Evolutionary conservation across 2,888 invertebrate genomes (phyloP).

Genomic region (Eurois occulta): DNA sequence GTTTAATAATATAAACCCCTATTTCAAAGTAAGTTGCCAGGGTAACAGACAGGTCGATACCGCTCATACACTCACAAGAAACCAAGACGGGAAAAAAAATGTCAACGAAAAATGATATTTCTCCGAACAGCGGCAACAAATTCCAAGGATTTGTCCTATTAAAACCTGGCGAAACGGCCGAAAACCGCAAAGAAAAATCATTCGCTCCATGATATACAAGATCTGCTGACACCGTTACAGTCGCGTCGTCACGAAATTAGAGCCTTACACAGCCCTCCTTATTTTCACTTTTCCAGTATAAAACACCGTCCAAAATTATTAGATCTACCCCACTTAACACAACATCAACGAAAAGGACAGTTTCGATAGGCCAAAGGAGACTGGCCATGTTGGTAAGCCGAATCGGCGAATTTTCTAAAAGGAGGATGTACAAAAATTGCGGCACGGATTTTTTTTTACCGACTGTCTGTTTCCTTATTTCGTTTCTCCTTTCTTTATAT

Average conservation of each 20-base stretch:
- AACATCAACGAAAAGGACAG: constrained; percentile 58
- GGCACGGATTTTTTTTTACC: constrained; percentile 78
- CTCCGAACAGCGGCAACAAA: constrained; percentile 33
- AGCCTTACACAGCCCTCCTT: constrained; percentile 76
- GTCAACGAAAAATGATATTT: constrained; percentile 36
- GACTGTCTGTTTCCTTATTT: constrained; percentile 84
- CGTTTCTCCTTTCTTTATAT: constrained; percentile 81
- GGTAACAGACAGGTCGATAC: not conserved
- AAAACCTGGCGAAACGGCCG: constrained; percentile 53
- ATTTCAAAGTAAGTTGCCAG: not conserved
- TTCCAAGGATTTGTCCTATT: constrained; percentile 58
- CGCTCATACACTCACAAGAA: not conserved
- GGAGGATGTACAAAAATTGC: constrained; percentile 81
- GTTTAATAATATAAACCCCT: not conserved
- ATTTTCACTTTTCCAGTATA: constrained; percentile 84
- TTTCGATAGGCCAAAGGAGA: constrained; percentile 73
- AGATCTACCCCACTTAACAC: constrained; percentile 69
- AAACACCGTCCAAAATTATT: constrained; percentile 71
- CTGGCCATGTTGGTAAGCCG: constrained; percentile 73
- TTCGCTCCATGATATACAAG: constrained; percentile 65
- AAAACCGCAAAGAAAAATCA: constrained; percentile 68
- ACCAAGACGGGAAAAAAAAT: not conserved
- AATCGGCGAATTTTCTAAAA: constrained; percentile 81
- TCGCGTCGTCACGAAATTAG: constrained; percentile 80
- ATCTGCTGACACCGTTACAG: constrained; percentile 76